A percentile compares a stretch with the other conserved stretches of the same genome.
phyloP scores from a whole-genome alignment of 2,113 vertebrate species.

The Pangasianodon hypophthalmus region DNA sequence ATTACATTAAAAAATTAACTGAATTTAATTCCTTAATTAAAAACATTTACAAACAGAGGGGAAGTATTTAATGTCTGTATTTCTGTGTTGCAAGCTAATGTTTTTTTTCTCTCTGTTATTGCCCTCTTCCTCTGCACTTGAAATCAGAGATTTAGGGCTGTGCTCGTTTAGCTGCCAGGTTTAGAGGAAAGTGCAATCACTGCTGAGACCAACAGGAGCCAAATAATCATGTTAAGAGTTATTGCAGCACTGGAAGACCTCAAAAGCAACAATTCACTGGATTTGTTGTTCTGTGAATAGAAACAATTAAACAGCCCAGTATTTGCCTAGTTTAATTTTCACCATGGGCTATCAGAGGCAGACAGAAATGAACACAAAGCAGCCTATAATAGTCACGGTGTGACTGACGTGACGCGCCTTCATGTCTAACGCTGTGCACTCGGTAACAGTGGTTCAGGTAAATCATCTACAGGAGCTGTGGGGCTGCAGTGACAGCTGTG shows the following conservation, averaged over 20 bases:
- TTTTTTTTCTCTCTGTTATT: neutral
- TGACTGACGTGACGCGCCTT: neutral
- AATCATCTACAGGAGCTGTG: conserved; percentile 44
- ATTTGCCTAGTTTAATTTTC: neutral
- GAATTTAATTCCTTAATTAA: neutral
- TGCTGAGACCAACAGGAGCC: neutral
- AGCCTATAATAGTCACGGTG: neutral
- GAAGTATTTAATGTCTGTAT: neutral
- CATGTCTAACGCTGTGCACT: neutral
- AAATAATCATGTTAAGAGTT: neutral
- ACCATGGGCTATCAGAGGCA: neutral
- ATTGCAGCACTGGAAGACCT: too few relatives aligned
- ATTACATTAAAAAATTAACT: neutral
- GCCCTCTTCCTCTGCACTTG: neutral
- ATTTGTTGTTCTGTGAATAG: neutral
- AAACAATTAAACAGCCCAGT: neutral
- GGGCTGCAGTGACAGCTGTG: neutral
- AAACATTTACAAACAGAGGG: neutral
- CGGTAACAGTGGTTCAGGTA: neutral
- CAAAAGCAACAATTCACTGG: neutral
- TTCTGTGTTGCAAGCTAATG: neutral
- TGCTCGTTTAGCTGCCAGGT: neutral
- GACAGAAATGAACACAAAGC: neutral
- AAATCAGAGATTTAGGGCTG: neutral
- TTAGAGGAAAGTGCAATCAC: neutral